These are phyloP conservation scores for Hedychridium roseum DNA, from an alignment of 2,888 invertebrate genomes.

Conservation along the genomic window DNA sequence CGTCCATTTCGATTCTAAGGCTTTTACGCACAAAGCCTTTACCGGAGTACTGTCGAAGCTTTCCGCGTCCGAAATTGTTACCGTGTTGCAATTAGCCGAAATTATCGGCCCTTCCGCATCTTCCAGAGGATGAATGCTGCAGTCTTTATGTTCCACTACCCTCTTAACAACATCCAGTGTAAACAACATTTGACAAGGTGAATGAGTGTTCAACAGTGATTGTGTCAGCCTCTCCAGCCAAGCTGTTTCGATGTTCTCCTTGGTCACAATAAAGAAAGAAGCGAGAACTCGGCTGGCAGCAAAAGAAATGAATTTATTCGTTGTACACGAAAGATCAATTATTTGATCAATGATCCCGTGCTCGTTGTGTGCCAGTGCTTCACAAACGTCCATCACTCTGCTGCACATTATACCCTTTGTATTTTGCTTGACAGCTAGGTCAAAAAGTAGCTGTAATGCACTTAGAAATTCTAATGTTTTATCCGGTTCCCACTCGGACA, in stretches of 20 bases:
- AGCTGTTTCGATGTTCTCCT: conserved; percentile 80
- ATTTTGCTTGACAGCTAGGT: conserved; percentile 85
- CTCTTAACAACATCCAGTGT: conserved; percentile 85
- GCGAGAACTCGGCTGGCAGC: conserved; percentile 82
- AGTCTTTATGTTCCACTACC: conserved; percentile 88
- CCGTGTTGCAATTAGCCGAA: conserved; percentile 67
- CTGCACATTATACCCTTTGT: conserved; percentile 83
- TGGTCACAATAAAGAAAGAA: conserved; percentile 84
- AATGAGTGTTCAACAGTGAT: conserved; percentile 69
- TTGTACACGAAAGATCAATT: conserved; percentile 79
- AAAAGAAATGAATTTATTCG: conserved; percentile 83
- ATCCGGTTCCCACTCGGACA: conserved; percentile 73
- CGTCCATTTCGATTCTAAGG: conserved; percentile 85
- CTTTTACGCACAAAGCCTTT: conserved; percentile 86
- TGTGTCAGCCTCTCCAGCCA: conserved; percentile 82
- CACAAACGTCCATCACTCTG: conserved; percentile 80
- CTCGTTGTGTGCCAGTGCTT: conserved; percentile 80
- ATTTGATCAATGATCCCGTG: conserved; percentile 86
- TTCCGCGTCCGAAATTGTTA: conserved; percentile 79
- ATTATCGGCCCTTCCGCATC: conserved; percentile 64
- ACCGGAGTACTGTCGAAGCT: conserved; percentile 86
- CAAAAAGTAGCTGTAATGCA: conserved; percentile 83
- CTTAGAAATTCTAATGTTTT: conserved; percentile 81
- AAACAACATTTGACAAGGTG: conserved; percentile 78
- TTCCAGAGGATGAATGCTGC: conserved; percentile 79